phyloP scores from a whole-genome alignment of 2,888 invertebrate genomes.

The Noctua comes region DNA sequence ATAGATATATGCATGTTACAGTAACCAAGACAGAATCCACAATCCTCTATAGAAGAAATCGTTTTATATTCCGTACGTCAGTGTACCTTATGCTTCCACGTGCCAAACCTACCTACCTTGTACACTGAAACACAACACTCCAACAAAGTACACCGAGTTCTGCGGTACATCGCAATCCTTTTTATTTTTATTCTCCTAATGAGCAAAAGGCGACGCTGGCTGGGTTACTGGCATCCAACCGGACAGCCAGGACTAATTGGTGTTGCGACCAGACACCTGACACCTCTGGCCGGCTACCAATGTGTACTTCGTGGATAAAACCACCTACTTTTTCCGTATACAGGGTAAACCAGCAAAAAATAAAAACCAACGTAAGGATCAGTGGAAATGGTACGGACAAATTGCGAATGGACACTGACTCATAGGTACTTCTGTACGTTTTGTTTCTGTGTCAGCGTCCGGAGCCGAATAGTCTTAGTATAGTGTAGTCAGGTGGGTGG shows the following conservation, averaged over 20 bases:
- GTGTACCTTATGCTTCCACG: slow-evolving; percentile 28
- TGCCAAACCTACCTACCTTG: slow-evolving; percentile 14
- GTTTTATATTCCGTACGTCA: neutral
- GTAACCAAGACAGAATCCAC: neutral
- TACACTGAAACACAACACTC: slow-evolving; percentile 30
- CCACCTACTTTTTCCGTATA: slow-evolving; percentile 6
- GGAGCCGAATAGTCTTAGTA: neutral
- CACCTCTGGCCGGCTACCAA: slow-evolving; percentile 42
- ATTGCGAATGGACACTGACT: neutral
- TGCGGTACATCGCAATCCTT: slow-evolving; percentile 27
- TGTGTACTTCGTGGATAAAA: slow-evolving; percentile 7
- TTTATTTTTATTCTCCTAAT: slow-evolving; percentile 63
- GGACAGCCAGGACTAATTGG: slow-evolving; percentile 63
- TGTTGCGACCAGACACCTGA: slow-evolving; percentile 63
- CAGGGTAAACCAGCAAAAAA: neutral
- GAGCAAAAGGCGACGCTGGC: slow-evolving; percentile 51
- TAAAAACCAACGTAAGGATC: neutral
- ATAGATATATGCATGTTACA: neutral
- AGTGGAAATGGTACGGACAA: neutral
- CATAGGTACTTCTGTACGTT: neutral
- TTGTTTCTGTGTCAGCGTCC: neutral
- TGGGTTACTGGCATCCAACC: slow-evolving; percentile 27
- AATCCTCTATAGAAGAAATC: neutral
- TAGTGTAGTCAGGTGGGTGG: neutral
- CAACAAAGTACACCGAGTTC: slow-evolving; percentile 16